These are phyloP conservation scores for Melopsittacus undulatus DNA, from an alignment of 2,797 vertebrate genomes.

Conservation along the genomic window DNA sequence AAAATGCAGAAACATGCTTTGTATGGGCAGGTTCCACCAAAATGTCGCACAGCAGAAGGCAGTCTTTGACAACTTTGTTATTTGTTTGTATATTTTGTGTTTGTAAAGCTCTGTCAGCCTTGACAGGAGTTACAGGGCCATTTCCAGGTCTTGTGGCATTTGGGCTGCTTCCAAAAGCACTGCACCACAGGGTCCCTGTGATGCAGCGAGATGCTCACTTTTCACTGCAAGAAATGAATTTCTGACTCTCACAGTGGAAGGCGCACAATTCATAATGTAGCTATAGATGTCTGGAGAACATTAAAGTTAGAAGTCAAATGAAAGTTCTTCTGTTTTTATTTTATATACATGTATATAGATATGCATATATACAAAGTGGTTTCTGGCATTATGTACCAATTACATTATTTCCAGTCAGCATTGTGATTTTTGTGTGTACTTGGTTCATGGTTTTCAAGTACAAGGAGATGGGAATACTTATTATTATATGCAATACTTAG, in stretches of 20 bases:
- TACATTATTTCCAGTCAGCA: neutral
- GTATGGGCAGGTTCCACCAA: neutral
- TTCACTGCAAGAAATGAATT: neutral
- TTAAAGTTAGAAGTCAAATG: neutral
- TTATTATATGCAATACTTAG: neutral
- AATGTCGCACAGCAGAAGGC: neutral
- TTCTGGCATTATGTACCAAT: neutral
- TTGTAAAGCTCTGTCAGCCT: neutral
- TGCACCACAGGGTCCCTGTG: neutral
- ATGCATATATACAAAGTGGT: constrained; percentile 9
- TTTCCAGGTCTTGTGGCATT: neutral
- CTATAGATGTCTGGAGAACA: neutral
- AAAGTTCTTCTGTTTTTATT: neutral
- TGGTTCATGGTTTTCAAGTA: neutral
- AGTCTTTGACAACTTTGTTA: neutral
- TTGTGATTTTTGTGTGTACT: neutral
- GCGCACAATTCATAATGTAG: neutral
- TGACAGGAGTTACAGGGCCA: neutral
- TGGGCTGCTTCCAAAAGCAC: neutral
- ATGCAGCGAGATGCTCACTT: neutral
- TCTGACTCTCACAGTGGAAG: neutral
- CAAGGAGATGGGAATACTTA: neutral
- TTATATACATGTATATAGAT: constrained; percentile 32
- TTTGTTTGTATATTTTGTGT: neutral
- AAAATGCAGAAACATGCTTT: neutral